Percentiles rank a stretch among this genome's conserved stretches.
phyloP scores from a whole-genome alignment of 2,888 invertebrate species.

The Elmis aenea region DNA sequence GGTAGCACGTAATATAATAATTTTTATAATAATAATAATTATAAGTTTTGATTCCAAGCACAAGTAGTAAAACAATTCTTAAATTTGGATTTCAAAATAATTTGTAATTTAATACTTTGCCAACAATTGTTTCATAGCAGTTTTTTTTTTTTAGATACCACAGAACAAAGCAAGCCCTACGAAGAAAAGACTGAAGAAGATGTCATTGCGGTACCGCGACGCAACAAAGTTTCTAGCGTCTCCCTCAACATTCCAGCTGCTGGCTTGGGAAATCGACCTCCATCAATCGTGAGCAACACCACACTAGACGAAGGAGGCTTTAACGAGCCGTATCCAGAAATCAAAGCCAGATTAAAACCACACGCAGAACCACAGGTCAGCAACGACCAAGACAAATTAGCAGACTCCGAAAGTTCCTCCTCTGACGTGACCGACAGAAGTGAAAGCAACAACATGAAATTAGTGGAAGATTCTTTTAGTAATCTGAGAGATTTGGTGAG shows the following conservation, averaged over 20 bases:
- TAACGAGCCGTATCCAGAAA: conserved; percentile 67
- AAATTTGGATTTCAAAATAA: too few relatives aligned
- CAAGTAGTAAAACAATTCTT: too few relatives aligned
- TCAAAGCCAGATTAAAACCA: conserved; percentile 52
- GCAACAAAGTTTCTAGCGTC: conserved; percentile 56
- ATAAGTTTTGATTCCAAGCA: too few relatives aligned
- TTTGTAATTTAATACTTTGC: too few relatives aligned
- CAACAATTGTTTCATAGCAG: neutral
- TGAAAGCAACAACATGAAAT: neutral
- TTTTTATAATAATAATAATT: too few relatives aligned
- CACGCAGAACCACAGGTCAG: conserved; percentile 29
- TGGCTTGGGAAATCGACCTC: conserved; percentile 57
- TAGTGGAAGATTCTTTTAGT: neutral
- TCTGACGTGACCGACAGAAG: neutral
- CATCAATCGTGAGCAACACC: conserved; percentile 62
- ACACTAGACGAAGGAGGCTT: conserved; percentile 62
- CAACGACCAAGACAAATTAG: neutral
- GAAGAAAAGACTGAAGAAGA: conserved; percentile 40
- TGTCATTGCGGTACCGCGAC: conserved; percentile 43
- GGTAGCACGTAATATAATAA: too few relatives aligned
- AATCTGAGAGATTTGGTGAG: too few relatives aligned
- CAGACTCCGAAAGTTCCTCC: neutral
- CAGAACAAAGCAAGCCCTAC: conserved; percentile 29
- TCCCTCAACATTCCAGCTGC: conserved; percentile 60
- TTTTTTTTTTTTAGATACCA: conserved; percentile 28